Conservation (phyloP, 2,888 invertebrate species). For the Phytoseiulus persimilis region DNA sequence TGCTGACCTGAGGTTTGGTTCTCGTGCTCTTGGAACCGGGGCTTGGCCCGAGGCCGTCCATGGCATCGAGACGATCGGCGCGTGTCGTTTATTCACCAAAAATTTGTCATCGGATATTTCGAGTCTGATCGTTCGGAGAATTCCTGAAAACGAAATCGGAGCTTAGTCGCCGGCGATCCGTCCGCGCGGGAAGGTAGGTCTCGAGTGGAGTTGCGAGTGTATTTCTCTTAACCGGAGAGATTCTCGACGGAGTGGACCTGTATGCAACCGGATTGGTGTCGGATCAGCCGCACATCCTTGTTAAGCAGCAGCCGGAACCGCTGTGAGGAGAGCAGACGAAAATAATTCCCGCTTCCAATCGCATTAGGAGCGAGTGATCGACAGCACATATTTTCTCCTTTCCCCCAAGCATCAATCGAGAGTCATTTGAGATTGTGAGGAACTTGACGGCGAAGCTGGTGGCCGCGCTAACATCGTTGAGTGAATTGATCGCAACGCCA, state of each 20-base stretch:
- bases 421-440: neutral
- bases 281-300: neutral
- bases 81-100: neutral
- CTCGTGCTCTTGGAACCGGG: constrained; percentile 7
- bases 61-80: constrained; percentile 17
- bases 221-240: too few relatives aligned
- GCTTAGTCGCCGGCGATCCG: too few relatives aligned
- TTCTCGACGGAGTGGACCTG: too few relatives aligned
- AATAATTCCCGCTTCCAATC: neutral
- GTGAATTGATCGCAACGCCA: neutral
- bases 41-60: constrained; percentile 31
- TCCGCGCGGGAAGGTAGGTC: too few relatives aligned
- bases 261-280: too few relatives aligned
- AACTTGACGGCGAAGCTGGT: neutral
- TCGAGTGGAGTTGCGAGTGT: too few relatives aligned
- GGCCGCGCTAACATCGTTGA: neutral
- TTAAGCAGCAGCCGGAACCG: neutral
- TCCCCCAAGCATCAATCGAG: neutral
- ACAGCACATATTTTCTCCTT: neutral
- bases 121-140: neutral
- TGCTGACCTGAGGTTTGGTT: constrained; percentile 23
- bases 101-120: neutral
- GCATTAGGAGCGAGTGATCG: neutral
- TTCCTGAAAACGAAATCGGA: neutral
- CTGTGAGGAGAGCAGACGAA: neutral